phyloP scores from a whole-genome alignment of 2,888 invertebrate genomes.

The Cryptocheilus praepositus region DNA sequence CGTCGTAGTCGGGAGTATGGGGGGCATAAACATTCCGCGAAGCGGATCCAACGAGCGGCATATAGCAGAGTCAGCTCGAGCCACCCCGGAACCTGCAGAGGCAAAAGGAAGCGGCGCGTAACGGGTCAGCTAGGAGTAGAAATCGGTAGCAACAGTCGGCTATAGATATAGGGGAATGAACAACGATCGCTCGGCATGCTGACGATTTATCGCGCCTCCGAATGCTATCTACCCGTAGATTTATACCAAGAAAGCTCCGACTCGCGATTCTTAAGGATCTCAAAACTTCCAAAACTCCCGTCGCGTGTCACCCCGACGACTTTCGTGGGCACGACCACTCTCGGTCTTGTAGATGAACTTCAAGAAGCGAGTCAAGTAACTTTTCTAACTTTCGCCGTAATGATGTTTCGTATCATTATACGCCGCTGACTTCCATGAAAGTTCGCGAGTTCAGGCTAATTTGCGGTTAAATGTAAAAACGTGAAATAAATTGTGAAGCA shows the following conservation, averaged over 20 bases:
- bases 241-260: not conserved
- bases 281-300: not conserved
- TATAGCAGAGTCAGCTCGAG: conserved; percentile 46
- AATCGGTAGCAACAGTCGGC: too few relatives aligned
- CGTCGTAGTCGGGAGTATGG: conserved; percentile 11
- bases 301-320: not conserved
- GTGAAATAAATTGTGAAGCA: too few relatives aligned
- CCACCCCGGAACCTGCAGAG: conserved; percentile 39
- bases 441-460: too few relatives aligned
- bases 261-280: not conserved
- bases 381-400: too few relatives aligned
- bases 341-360: too few relatives aligned
- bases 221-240: not conserved
- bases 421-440: too few relatives aligned
- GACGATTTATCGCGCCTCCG: conserved; percentile 12
- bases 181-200: conserved; percentile 5
- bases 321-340: too few relatives aligned
- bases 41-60: conserved; percentile 22
- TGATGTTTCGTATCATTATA: too few relatives aligned
- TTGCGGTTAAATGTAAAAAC: too few relatives aligned
- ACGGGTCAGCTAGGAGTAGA: not conserved
- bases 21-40: conserved; percentile 47
- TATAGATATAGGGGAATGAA: conserved; percentile 5
- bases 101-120: conserved; percentile 23
- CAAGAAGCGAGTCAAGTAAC: too few relatives aligned